Evolutionary conservation across 2,888 invertebrate species (phyloP), one percentile per base, ranked within the genome.

Genomic region (Noctuana brunneofusca): DNA sequence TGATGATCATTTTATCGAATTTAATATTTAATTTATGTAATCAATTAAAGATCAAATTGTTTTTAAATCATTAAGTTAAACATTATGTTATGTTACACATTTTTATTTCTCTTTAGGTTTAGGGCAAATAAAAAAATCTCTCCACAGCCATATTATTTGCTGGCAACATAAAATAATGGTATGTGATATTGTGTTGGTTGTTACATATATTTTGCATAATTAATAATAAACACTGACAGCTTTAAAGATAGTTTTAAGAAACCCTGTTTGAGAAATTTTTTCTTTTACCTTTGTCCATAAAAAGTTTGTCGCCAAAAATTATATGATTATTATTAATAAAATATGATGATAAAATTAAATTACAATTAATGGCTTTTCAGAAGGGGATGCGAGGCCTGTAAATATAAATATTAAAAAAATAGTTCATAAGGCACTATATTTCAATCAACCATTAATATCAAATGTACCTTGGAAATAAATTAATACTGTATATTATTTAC

Each of bases 111-210:
- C 1, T 16, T 18, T 43, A 18, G 43, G 14, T 48, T n/a, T 20
- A 9, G 18, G 1, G 18, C 48, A 48, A 20, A 6, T 14, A 1
- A 43, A 20, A 48, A 12, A 16, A 14, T 30, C 30, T 57, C 3
- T 2, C 48, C 6, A 30, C 27, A 46, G 18, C 16, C 41, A 27
- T 18, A 52, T 30, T 43, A 20, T 59, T 59, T 22, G 30, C 41
- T 41, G 43, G 27, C 16, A 41, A 27, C 16, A 30, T n/a, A 30
- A 43, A 20, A 16, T 24, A 46, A 46, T 59, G 53, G 43, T 78
- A 81, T 84, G 86, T 86, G 86, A 86, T 86, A 87, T 83, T 79
- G 82, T 81, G 84, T 84, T 76, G 83, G 83, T 84, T 86, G 83
- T 86, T 75, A 72, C 72, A 80, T 76, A 72, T 73, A 81, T 76